A percentile compares a stretch with the other conserved stretches of the same genome.
These are phyloP conservation scores for Scaptomyza caliginosa DNA, from an alignment of 2,888 invertebrate genomes.

Conservation along the genomic window DNA sequence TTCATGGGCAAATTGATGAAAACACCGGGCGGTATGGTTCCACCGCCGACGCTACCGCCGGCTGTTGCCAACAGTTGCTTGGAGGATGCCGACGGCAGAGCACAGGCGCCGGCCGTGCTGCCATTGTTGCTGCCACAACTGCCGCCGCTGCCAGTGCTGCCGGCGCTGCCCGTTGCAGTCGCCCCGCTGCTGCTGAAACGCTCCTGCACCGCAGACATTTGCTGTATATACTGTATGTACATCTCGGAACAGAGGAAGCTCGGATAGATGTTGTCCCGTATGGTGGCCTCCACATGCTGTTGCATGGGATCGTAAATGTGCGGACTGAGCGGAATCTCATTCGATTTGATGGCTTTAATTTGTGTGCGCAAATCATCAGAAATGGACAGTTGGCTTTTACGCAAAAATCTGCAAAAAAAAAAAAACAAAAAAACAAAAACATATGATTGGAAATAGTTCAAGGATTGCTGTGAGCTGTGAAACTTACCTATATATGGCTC, in stretches of 20 bases:
- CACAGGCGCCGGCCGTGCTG: slow-evolving; percentile 62
- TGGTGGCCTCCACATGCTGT: slow-evolving; percentile 90
- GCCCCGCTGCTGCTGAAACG: slow-evolving; percentile 82
- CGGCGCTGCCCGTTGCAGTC: slow-evolving; percentile 72
- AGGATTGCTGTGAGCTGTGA: neutral
- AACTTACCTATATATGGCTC: slow-evolving; percentile 91
- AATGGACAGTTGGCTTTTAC: slow-evolving; percentile 92
- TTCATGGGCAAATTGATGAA: slow-evolving; percentile 76
- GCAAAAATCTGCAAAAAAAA: slow-evolving; percentile 87
- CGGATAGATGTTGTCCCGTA: slow-evolving; percentile 94
- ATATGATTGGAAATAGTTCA: neutral
- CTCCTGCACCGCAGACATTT: slow-evolving; percentile 85
- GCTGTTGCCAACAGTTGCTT: slow-evolving; percentile 52
- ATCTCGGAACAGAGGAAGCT: slow-evolving; percentile 96
- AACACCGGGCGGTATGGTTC: slow-evolving; percentile 62
- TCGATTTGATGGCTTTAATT: slow-evolving; percentile 90
- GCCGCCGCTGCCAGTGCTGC: slow-evolving; percentile 73
- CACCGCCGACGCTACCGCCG: slow-evolving; percentile 4
- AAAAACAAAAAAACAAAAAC: neutral
- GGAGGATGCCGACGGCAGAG: slow-evolving; percentile 48
- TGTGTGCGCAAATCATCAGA: slow-evolving; percentile 91
- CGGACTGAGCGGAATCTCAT: slow-evolving; percentile 88
- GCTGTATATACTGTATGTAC: slow-evolving; percentile 93
- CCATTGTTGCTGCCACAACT: slow-evolving; percentile 71
- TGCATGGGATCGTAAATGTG: slow-evolving; percentile 94